Evolutionary conservation across 2,113 vertebrate genomes (phyloP).

Genomic region (Apteryx mantelli): DNA sequence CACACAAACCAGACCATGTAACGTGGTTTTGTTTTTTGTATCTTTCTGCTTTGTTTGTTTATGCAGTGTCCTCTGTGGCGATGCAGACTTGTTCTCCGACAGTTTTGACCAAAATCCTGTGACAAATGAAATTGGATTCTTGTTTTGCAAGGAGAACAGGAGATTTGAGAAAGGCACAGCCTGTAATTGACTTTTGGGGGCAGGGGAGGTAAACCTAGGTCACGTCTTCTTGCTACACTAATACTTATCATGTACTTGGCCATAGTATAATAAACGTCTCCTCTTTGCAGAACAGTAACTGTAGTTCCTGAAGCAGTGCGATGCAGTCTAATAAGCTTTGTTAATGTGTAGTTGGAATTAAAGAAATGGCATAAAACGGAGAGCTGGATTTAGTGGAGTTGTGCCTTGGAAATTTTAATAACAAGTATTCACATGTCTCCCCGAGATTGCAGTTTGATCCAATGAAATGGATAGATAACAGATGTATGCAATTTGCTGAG

Average conservation of each 20-base stretch:
- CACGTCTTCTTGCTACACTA: background rate
- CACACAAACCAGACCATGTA: background rate
- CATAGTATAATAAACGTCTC: background rate
- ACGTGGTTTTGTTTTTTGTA: background rate
- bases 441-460: background rate
- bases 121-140: slow-evolving; percentile 1
- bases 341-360: background rate
- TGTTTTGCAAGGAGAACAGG: background rate
- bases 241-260: background rate
- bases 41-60: background rate
- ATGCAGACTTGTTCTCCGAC: background rate
- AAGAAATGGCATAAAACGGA: background rate
- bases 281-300: background rate
- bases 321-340: background rate
- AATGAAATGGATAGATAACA: background rate
- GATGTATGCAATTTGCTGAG: background rate
- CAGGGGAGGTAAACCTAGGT: slow-evolving; percentile 3
- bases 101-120: slow-evolving; percentile 42
- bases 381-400: background rate
- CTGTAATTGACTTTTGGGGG: background rate
- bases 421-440: background rate
- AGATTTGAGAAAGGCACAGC: background rate
- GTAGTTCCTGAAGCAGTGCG: background rate
- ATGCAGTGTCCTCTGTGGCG: background rate
- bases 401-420: background rate